Evolutionary conservation across 2,113 vertebrate species (phyloP).

Genomic region (Myotis davidii): DNA sequence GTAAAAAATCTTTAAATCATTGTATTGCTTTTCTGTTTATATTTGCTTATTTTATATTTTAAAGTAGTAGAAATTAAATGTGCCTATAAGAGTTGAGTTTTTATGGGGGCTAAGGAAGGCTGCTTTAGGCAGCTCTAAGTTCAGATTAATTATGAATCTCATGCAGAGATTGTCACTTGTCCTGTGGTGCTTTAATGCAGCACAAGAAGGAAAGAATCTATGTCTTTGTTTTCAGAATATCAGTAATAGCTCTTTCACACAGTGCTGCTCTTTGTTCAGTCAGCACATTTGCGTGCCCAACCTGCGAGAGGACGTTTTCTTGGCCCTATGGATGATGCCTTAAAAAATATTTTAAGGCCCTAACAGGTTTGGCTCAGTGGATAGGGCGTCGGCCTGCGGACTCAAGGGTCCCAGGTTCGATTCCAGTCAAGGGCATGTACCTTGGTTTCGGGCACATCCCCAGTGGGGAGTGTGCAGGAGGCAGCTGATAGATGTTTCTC

Average conservation of each 20-base stretch:
- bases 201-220: not conserved
- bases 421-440: too few relatives aligned
- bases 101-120: not conserved
- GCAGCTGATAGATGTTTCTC: too few relatives aligned
- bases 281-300: not conserved
- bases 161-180: not conserved
- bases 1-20: not conserved
- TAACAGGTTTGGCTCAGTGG: too few relatives aligned
- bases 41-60: not conserved
- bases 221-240: not conserved
- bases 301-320: not conserved
- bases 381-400: too few relatives aligned
- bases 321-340: not conserved
- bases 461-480: too few relatives aligned
- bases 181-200: not conserved
- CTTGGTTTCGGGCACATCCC: too few relatives aligned
- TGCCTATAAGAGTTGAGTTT: not conserved
- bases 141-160: not conserved
- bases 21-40: not conserved
- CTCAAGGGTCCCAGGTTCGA: too few relatives aligned
- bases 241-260: not conserved
- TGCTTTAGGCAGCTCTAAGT: not conserved
- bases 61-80: not conserved
- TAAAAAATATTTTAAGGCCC: not conserved
- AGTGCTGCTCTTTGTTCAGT: not conserved